Evolutionary conservation across 1,140 invertebrate genomes (phyloP).

Genomic region (Antheraea mylitta): DNA sequence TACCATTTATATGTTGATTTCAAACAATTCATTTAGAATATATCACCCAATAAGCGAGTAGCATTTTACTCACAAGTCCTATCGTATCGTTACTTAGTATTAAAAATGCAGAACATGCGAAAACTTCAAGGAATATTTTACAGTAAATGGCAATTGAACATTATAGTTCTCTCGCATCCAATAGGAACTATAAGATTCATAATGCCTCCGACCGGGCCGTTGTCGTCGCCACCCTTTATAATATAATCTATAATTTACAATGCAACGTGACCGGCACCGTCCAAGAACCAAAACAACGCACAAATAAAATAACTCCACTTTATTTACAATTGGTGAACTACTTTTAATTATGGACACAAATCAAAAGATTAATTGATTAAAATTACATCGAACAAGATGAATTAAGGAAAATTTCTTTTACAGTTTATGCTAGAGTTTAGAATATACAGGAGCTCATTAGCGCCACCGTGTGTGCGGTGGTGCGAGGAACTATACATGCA

Average conservation of each 20-base stretch:
- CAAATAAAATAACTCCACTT: slow-evolving; percentile 59
- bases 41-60: slow-evolving; percentile 77
- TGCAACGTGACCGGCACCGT: slow-evolving; percentile 30
- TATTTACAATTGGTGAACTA: slow-evolving; percentile 50
- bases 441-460: slow-evolving; percentile 70
- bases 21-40: slow-evolving; percentile 73
- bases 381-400: slow-evolving; percentile 62
- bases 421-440: slow-evolving; percentile 74
- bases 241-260: slow-evolving; percentile 69
- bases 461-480: slow-evolving; percentile 61
- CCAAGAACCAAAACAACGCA: slow-evolving; percentile 61
- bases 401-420: slow-evolving; percentile 68
- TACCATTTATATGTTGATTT: slow-evolving; percentile 65
- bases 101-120: slow-evolving; percentile 78
- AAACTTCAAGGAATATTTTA: slow-evolving; percentile 74
- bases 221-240: slow-evolving; percentile 34
- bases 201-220: slow-evolving; percentile 51
- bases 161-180: slow-evolving; percentile 76
- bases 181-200: slow-evolving; percentile 79
- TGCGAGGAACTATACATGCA: slow-evolving; percentile 77
- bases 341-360: slow-evolving; percentile 62
- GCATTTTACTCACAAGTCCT: slow-evolving; percentile 66
- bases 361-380: slow-evolving; percentile 58
- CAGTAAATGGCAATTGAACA: slow-evolving; percentile 74
- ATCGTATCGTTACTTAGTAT: slow-evolving; percentile 61